Base-by-base conservation (phyloP, 2,888 invertebrate species). In the Euclidia mi region DNA sequence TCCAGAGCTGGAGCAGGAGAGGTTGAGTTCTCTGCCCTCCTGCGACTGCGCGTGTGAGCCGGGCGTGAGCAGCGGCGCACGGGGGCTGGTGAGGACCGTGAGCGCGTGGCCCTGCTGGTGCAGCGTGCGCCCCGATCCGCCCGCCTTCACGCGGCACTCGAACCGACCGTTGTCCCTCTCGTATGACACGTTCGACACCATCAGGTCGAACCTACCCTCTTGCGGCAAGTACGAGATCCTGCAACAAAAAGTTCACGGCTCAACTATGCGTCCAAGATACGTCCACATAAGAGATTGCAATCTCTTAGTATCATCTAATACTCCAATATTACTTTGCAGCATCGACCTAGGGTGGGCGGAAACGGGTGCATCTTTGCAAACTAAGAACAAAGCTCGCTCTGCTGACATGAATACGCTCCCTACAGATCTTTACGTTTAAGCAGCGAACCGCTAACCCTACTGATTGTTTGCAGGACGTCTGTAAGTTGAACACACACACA, bases 111-210 rank as follows among this genome's bases (percentile, higher is more conserved):
- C 96, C 90, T 98, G 98, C 69, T 97, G 96, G 93, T 98, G 98
- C 75, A 98, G 95, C 88, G 97, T 97, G 62, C 96, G 95, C 37
- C 98, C 98, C 18, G 97, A 97, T 68, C 97, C 98, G 77, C 96
- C 97, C 62, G 96, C 98, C 95, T 97, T 98, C 81, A 97, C 96
- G 78, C 97, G 97, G 91, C 98, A 99, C 93, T 98, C 98, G 95
- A 98, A 99, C 80, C 96, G 96, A 48, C 98, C 98, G 90, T 98
- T 98, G 95, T 98, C 98, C 14, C 97, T 95, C 84, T 97, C 98
- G 94, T 98, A 99, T 45, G 98, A 97, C 42, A 98, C 98, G 87
- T 98, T 98, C 67, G 96, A 96, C 80, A 99, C 98, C 88, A 97
- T 95, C 78, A 99, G 95, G 92, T 99, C 98, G 95, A 98, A 99